Base-by-base conservation (phyloP, 2,113 vertebrate species). In the human region DNA sequence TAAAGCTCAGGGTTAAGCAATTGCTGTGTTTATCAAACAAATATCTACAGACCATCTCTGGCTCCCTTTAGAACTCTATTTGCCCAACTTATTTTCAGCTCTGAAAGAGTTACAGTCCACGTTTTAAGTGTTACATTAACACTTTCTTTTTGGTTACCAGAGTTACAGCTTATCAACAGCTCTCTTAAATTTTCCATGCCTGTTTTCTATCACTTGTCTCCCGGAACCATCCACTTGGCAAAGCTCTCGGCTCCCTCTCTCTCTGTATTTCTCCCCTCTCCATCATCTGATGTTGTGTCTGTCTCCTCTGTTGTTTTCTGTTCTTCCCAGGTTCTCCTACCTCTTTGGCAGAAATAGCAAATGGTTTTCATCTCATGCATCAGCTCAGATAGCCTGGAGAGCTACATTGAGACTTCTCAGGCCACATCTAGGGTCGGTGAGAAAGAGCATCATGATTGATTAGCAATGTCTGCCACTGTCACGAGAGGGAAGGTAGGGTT, bases 141-240 rank as follows among this genome's bases (percentile, higher is more conserved):
- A 81, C 75, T 78, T 87, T 87, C 94, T 66, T 83, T 79, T 59
- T 83, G 92, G 95, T 97, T 96, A 35, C 97, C 95, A 75, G 96
- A 96, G 93, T 78, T 94, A 95, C 93, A 72, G 87, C 52, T 61
- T 84, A 79, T 92, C 94, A 43, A 80, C 75, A 88, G 92, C 82
- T 40, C 89, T 83, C 83, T 61, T 35, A 45, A 70, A 32, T 81
- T 48, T 40, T 87, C 79, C 38, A 78, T 1, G 30, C 45, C 66
- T 79, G 61, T 90, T 92, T 86, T 55, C 94, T 57, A 40, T 87
- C 83, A 22, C 89, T 93, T 43, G 68, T 92, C 96, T 78, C 84
- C 59, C 11, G 4, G 89, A 92, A 32, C 35, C 79, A 61, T 84
- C 94, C 75, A 81, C 75, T 95, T 83, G 82, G 91, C 89, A 68